These are phyloP conservation scores for Oeneis ivallda DNA, from an alignment of 2,888 invertebrate genomes.

Conservation along the genomic window DNA sequence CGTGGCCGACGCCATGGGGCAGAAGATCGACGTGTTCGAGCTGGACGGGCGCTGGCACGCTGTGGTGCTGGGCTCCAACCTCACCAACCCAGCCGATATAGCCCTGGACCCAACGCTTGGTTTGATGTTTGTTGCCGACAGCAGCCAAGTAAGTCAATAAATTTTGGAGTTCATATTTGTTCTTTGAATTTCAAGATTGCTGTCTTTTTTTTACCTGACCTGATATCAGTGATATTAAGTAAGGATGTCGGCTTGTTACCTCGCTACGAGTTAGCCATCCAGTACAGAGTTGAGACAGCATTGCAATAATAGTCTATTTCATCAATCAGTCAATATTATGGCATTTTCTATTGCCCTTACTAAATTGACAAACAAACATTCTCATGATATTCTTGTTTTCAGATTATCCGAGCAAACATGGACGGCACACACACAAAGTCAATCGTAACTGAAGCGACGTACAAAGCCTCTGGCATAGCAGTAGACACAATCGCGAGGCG, in stretches of 20 bases:
- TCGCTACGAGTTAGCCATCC: no score
- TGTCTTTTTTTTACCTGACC: no score
- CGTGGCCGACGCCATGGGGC: constrained; percentile 95
- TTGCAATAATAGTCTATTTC: no score
- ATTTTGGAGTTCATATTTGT: no score
- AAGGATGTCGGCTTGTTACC: no score
- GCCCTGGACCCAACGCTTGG: constrained; percentile 96
- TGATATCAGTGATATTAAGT: no score
- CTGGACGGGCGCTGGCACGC: constrained; percentile 93
- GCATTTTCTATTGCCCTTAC: no score
- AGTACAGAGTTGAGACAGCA: no score
- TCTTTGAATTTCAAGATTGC: no score
- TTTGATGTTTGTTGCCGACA: constrained; percentile 92
- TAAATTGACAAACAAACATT: constrained; percentile 9
- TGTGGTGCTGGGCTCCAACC: constrained; percentile 93
- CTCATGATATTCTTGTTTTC: constrained; percentile 38
- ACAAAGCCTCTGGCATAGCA: constrained; percentile 95
- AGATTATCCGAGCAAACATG: constrained; percentile 93
- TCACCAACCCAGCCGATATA: constrained; percentile 94
- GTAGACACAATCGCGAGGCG: constrained; percentile 94
- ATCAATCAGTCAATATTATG: no score
- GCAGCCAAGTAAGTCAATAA: constrained; percentile 84
- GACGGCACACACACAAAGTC: constrained; percentile 93
- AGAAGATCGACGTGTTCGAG: constrained; percentile 96
- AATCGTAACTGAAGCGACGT: constrained; percentile 95